Base-by-base conservation (phyloP, 1,140 invertebrate species). In the Cheumatopsyche charites region DNA sequence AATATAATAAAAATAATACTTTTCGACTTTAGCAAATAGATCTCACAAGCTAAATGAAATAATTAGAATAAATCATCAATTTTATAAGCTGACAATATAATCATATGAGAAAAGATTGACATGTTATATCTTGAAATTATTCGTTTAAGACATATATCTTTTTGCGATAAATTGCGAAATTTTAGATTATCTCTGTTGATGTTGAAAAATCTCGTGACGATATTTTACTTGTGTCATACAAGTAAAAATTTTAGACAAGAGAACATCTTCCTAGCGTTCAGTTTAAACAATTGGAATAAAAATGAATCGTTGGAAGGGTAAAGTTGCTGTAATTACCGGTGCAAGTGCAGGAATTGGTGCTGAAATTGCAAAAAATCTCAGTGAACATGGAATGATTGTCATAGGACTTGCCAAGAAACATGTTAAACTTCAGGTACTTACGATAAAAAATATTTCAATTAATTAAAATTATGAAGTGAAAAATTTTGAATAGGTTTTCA, bases 291-390 rank as follows among this genome's bases (percentile, higher is more conserved):
- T 9, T 9, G 9, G 29, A 15, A 65, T 7, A 5, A 17, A 4
- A 29, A 92, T 91, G 91, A 89, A 91, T 23, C 82, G 86, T 17
- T 91, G 90, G 88, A 71, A 69, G 0, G 88, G 88, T 65, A 88
- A 87, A 70, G 86, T 90, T 0, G 91, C 89, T 0, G 83, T 93
- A 12, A 87, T 94, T 13, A 92, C 91, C 0, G 91, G 90, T 0
- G 90, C 90, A 0, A 91, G 89, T 71, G 82, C 84, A 0, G 92
- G 91, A 0, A 92, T 93, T 19, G 91, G 92, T 0, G 85, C 86
- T 0, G 86, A 82, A 0, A 82, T 88, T n/a, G 83, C 84, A 12
- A 78, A 83, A 72, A 76, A 79, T 1, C 79, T 93, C 6, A 87
- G 88, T 0, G 78, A 85, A 23, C 78, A 84, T 21, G 91, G 91